Evolutionary conservation across 2,113 vertebrate species (phyloP).

Genomic region (Natator depressus): DNA sequence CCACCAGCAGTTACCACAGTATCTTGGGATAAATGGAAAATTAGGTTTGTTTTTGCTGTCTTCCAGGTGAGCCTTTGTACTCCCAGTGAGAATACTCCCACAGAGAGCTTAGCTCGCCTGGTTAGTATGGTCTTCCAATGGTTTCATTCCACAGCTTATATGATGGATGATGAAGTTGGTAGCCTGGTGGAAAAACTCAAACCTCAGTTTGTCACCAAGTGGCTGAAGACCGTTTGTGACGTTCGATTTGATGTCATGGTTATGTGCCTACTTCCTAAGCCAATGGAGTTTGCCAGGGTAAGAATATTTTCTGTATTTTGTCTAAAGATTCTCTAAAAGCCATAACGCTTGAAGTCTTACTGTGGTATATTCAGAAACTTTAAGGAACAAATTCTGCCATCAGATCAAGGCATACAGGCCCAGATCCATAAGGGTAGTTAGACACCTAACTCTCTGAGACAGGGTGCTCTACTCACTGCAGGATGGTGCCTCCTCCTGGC

Average conservation of each 20-base stretch:
- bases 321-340: background rate
- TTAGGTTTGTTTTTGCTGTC: background rate
- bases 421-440: background rate
- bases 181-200: constrained; percentile 99
- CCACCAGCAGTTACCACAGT: background rate
- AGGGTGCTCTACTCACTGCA: background rate
- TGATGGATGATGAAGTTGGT: constrained; percentile 99
- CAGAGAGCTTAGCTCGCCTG: constrained; percentile 94
- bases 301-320: constrained; percentile 34
- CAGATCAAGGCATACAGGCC: background rate
- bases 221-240: constrained; percentile 98
- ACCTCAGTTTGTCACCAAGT: constrained; percentile 99
- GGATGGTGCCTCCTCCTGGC: background rate
- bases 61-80: constrained; percentile 96
- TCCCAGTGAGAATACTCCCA: constrained; percentile 97
- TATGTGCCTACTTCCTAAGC: constrained; percentile 99
- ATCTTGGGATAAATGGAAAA: background rate
- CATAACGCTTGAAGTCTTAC: background rate
- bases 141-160: constrained; percentile 99
- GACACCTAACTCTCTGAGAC: background rate
- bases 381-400: background rate
- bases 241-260: constrained; percentile 99
- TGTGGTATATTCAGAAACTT: background rate
- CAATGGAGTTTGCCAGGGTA: constrained; percentile 98
- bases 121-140: constrained; percentile 99